phyloP scores from a whole-genome alignment of 2,797 vertebrate genomes.

The Diplodus puntazzo region DNA sequence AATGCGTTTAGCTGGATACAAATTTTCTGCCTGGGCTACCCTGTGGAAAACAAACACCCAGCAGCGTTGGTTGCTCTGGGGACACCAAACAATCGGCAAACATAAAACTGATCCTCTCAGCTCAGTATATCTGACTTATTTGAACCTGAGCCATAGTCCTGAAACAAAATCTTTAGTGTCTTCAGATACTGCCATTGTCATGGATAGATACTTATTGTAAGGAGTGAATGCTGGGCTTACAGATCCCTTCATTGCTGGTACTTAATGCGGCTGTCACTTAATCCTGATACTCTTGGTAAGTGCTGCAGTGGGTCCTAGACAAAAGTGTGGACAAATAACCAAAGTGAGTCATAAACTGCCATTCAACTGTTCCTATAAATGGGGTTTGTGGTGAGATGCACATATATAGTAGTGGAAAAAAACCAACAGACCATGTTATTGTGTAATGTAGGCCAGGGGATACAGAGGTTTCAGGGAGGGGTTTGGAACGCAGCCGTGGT shows the following conservation, averaged over 20 bases:
- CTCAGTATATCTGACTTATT: not conserved
- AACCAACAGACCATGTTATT: constrained; percentile 60
- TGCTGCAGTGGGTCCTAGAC: constrained; percentile 7
- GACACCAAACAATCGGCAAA: constrained; percentile 50
- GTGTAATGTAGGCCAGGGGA: constrained; percentile 64
- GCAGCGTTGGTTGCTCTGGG: constrained; percentile 48
- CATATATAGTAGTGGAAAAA: constrained; percentile 38
- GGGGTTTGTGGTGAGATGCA: constrained; percentile 28
- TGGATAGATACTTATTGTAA: constrained; percentile 5
- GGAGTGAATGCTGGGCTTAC: not conserved
- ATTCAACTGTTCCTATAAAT: constrained; percentile 46
- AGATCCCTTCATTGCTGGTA: constrained; percentile 9
- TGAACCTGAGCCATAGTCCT: not conserved
- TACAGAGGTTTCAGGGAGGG: constrained; percentile 62
- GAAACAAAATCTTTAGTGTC: not conserved
- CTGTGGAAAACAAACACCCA: constrained; percentile 65
- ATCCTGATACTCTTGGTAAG: constrained; percentile 20
- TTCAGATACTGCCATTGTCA: constrained; percentile 9
- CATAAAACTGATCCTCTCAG: constrained; percentile 11
- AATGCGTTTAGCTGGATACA: constrained; percentile 44
- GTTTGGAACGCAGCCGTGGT: constrained; percentile 58
- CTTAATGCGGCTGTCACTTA: constrained; percentile 5
- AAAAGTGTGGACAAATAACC: constrained; percentile 14
- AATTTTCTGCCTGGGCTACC: constrained; percentile 69
- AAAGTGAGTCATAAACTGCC: constrained; percentile 53